Evolutionary conservation across 2,888 invertebrate species (phyloP), one percentile per base, ranked within the genome.

Genomic region (Napeogenes inachia): DNA sequence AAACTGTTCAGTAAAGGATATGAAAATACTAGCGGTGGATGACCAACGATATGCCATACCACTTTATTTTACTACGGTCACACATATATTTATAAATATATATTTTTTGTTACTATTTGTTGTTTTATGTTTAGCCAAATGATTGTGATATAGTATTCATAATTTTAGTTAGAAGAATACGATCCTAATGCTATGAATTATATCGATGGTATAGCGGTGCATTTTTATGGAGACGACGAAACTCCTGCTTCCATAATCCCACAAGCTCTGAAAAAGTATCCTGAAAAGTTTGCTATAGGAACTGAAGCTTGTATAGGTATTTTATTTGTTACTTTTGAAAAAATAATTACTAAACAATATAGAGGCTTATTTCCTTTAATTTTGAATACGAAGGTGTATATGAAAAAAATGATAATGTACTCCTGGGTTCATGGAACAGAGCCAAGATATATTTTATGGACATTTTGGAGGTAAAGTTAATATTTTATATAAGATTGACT

Each of bases 291-390:
- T 70, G 80, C 96, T 13, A 75, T 97, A 13, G 91, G 92, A 21
- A 96, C 96, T 0, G 97, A 97, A 82, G 95, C 95, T 0, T 94
- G 94, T 73, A 81, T 84, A 70, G 93, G 94, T 90, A 10, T 10
- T 10, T 4, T 12, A 50, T 21, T 13, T 21, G 6, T 13, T 21
- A 78, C 33, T 56, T 32, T 21, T 56, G n/a, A 50, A 74, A 74
- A 54, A 6, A 54, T 68, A n/a, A 54, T 21, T 54, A 13, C 8
- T 56, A 54, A 59, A 54, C 54, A 12, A 47, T 4, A 35, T 33
- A 13, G 12, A 35, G 13, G 21, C 38, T 35, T 12, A 38, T n/a
- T 13, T 35, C 12, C 3, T 21, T n/a, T 35, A 60, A 21, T 6
- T 13, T n/a, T 47, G 12, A 33, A 13, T 4, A 69, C 8, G 80